Conservation (phyloP, 1,140 invertebrate genomes). For the Ganaspis sp. region DNA sequence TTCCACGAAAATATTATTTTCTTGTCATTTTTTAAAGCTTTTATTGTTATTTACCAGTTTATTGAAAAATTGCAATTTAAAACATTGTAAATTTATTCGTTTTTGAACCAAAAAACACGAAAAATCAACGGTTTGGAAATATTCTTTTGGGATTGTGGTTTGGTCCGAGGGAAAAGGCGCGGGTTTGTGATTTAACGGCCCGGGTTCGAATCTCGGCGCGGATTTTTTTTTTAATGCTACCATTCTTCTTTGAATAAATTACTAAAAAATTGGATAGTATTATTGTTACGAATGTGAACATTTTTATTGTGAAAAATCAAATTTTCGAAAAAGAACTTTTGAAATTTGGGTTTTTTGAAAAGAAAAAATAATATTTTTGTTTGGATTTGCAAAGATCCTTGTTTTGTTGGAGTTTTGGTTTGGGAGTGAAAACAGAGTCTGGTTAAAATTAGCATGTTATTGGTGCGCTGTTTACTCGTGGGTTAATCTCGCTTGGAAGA, state of each 20-base stretch:
- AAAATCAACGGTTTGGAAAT: neutral
- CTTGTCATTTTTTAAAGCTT: neutral
- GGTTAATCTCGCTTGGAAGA: slow-evolving; percentile 62
- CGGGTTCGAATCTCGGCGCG: neutral
- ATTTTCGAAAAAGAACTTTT: neutral
- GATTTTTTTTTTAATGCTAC: neutral
- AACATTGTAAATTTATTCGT: no score
- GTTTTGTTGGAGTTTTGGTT: neutral
- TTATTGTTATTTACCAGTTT: neutral
- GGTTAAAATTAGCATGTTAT: slow-evolving; percentile 69
- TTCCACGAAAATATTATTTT: neutral
- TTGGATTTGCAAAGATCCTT: neutral
- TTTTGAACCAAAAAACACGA: neutral
- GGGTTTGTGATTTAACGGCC: neutral
- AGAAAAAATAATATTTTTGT: no score
- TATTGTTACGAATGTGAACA: no score
- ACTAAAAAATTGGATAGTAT: no score
- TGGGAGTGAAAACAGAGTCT: slow-evolving; percentile 5
- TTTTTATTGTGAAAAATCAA: no score
- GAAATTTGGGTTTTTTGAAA: neutral
- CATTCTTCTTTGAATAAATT: neutral
- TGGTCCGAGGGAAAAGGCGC: neutral
- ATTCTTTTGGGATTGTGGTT: neutral
- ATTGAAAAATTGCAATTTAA: no score
- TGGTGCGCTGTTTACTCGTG: slow-evolving; percentile 66